Percentiles rank a stretch among this genome's conserved stretches.
Conservation (phyloP, 2,888 invertebrate genomes). For the Belgica antarctica region DNA sequence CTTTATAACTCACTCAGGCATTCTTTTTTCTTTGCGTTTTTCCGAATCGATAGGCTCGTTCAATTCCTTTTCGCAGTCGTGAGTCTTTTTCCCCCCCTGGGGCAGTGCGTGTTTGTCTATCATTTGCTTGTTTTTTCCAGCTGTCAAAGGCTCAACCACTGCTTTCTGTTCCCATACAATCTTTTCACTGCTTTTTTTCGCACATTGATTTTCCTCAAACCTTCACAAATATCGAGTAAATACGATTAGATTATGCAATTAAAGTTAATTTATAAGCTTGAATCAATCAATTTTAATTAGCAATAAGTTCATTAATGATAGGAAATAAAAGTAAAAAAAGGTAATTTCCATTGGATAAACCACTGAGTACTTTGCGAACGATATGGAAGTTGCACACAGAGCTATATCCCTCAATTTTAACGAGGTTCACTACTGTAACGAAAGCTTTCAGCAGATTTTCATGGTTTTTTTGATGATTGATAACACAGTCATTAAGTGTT, state of each 20-base stretch:
- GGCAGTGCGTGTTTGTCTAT: slow-evolving; percentile 1
- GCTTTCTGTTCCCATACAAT: neutral
- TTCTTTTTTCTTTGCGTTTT: no score
- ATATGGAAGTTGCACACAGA: no score
- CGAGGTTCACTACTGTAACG: no score
- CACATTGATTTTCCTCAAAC: neutral
- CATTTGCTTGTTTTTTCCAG: neutral
- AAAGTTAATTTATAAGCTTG: slow-evolving; percentile 5
- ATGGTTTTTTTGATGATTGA: no score
- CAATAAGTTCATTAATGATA: neutral
- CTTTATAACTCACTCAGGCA: neutral
- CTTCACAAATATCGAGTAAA: neutral
- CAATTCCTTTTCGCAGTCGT: slow-evolving; percentile 12
- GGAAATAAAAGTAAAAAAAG: neutral
- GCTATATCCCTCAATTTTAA: no score
- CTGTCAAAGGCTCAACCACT: neutral
- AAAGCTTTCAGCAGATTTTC: no score
- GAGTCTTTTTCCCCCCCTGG: neutral
- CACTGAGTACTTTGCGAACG: no score
- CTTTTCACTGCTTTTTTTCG: neutral
- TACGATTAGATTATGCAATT: neutral
- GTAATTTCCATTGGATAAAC: neutral
- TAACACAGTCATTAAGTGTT: no score
- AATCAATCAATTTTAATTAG: slow-evolving; percentile 22
- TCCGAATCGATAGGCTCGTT: slow-evolving; percentile 8